Conservation (phyloP, 2,888 invertebrate species). For the Vesta saturnalis region DNA sequence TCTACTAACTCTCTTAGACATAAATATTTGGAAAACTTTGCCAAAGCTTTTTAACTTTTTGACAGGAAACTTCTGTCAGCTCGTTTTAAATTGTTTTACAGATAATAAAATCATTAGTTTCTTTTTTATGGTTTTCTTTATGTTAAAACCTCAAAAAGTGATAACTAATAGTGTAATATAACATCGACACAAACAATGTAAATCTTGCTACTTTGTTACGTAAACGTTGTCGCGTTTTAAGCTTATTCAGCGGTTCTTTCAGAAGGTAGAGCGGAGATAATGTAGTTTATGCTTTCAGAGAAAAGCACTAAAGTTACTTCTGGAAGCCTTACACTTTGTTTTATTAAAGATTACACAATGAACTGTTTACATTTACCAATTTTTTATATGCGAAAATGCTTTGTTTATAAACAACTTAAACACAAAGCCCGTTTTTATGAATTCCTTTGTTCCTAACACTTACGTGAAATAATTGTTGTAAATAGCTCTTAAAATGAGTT, state of each 20-base stretch:
- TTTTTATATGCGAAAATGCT: constrained; percentile 23
- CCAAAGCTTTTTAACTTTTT: neutral
- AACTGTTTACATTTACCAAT: constrained; percentile 30
- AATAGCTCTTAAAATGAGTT: too few relatives aligned
- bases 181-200: constrained; percentile 34
- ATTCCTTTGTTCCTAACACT: constrained; percentile 9
- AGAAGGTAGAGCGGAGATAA: constrained; percentile 46
- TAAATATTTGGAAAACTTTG: constrained; percentile 4
- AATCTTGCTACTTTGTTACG: constrained; percentile 48
- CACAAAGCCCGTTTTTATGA: constrained; percentile 20
- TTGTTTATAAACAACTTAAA: constrained; percentile 22
- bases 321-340: constrained; percentile 34
- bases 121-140: neutral
- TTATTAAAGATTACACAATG: constrained; percentile 36
- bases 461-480: neutral
- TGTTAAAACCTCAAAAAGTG: neutral
- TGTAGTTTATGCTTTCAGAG: constrained; percentile 47
- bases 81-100: constrained; percentile 7
- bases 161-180: constrained; percentile 15
- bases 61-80: neutral
- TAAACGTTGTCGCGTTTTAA: constrained; percentile 46
- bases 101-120: neutral
- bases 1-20: neutral
- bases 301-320: constrained; percentile 41
- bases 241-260: constrained; percentile 48